Evolutionary conservation across 2,888 invertebrate species (phyloP).

Genomic region (Drosophila suboccidentalis): DNA sequence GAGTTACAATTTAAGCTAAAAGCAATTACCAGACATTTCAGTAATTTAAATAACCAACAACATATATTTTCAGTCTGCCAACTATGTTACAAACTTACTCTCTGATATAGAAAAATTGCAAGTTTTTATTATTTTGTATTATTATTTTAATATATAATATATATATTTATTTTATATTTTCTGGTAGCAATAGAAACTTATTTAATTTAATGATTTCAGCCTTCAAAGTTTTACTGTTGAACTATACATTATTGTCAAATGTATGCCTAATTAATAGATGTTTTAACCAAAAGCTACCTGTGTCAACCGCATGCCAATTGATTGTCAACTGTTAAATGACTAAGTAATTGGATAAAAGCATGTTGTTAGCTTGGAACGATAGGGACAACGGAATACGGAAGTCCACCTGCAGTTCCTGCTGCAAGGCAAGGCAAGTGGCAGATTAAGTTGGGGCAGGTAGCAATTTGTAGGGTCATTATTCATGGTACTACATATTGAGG

Average conservation of each 20-base stretch:
- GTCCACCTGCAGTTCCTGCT: slow-evolving; percentile 35
- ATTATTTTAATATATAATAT: too few species aligned
- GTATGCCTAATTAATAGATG: background rate
- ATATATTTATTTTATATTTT: background rate
- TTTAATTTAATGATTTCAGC: too few species aligned
- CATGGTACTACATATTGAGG: slow-evolving; percentile 64
- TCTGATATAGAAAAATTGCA: too few species aligned
- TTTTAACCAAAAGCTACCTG: slow-evolving; percentile 31
- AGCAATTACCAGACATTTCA: slow-evolving; percentile 9
- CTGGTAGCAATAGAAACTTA: background rate
- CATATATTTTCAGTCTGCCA: background rate
- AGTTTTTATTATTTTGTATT: too few species aligned
- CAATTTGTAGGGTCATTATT: slow-evolving; percentile 78
- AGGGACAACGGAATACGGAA: slow-evolving; percentile 34
- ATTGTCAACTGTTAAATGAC: slow-evolving; percentile 71
- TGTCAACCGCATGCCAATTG: slow-evolving; percentile 61
- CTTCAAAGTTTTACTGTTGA: background rate
- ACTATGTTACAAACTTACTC: background rate
- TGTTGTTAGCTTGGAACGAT: slow-evolving; percentile 54
- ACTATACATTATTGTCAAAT: background rate
- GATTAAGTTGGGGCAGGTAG: slow-evolving; percentile 51
- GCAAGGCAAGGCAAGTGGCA: slow-evolving; percentile 41
- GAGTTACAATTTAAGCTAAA: slow-evolving; percentile 11
- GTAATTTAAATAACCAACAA: background rate
- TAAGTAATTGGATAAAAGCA: slow-evolving; percentile 71